Evolutionary conservation across 2,113 vertebrate genomes (phyloP).

Genomic region (Alligator sinensis): DNA sequence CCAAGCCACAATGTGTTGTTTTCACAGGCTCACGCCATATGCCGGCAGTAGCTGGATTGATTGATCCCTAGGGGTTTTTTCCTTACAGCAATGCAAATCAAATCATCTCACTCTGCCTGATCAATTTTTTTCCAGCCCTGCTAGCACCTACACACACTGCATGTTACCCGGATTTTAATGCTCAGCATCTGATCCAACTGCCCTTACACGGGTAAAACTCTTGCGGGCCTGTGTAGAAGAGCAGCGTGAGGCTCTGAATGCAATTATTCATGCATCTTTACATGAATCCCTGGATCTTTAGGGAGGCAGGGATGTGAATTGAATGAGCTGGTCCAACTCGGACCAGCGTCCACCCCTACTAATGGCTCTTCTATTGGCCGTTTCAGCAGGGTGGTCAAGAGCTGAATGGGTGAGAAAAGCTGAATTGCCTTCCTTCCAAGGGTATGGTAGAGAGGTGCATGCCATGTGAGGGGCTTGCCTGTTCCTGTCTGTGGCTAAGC

Average conservation of each 20-base stretch:
- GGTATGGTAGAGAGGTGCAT: not conserved
- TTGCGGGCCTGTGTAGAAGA: not conserved
- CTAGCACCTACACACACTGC: not conserved
- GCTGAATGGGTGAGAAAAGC: not conserved
- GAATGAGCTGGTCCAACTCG: not conserved
- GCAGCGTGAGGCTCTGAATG: not conserved
- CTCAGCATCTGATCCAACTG: not conserved
- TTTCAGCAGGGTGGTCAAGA: not conserved
- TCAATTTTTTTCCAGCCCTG: not conserved
- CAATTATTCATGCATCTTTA: not conserved
- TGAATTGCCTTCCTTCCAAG: rapidly evolving
- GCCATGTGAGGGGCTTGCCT: not conserved
- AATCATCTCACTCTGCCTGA: not conserved
- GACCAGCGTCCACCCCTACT: not conserved
- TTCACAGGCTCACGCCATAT: not conserved
- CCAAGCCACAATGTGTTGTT: not conserved
- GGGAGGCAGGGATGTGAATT: not conserved
- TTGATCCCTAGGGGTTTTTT: not conserved
- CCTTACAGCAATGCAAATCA: not conserved
- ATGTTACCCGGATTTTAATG: not conserved
- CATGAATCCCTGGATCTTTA: not conserved
- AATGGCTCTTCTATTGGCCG: not conserved
- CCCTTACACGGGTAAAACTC: not conserved
- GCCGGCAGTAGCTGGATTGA: not conserved
- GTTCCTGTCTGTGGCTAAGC: not conserved